phyloP scores from a whole-genome alignment of 2,797 vertebrate genomes.

The Poeciliopsis turneri region DNA sequence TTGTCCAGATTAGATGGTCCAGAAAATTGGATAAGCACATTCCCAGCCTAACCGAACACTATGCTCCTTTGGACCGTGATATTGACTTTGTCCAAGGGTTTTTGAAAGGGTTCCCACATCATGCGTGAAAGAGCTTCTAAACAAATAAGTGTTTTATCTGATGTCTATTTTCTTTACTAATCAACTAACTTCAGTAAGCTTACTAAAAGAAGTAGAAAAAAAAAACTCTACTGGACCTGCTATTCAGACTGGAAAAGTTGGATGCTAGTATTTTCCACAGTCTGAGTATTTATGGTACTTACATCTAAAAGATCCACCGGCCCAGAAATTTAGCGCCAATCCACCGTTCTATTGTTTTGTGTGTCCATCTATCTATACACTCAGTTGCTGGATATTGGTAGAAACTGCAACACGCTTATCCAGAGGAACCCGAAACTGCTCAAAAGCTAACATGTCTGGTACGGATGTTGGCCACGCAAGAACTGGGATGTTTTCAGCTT shows the following conservation, averaged over 20 bases:
- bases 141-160: not conserved
- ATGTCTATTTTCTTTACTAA: slow-evolving; percentile 14
- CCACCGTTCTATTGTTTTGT: not conserved
- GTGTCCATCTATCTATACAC: not conserved
- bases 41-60: slow-evolving; percentile 36
- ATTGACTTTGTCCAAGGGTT: slow-evolving; percentile 16
- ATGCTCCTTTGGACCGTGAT: slow-evolving; percentile 13
- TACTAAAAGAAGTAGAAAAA: slow-evolving; percentile 2
- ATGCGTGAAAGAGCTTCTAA: slow-evolving; percentile 11
- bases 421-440: not conserved
- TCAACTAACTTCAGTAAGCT: slow-evolving; percentile 2
- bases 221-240: not conserved
- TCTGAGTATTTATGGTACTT: not conserved
- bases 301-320: not conserved
- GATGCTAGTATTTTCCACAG: not conserved
- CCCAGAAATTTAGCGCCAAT: not conserved
- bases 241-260: not conserved
- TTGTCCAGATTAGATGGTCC: slow-evolving; percentile 42
- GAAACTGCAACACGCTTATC: not conserved
- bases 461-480: not conserved
- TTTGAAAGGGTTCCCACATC: slow-evolving; percentile 12
- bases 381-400: not conserved
- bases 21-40: slow-evolving; percentile 47
- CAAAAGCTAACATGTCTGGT: not conserved
- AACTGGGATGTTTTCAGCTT: not conserved